These are phyloP conservation scores for Clarias batrachus DNA, from an alignment of 2,113 vertebrate species.

Conservation along the genomic window DNA sequence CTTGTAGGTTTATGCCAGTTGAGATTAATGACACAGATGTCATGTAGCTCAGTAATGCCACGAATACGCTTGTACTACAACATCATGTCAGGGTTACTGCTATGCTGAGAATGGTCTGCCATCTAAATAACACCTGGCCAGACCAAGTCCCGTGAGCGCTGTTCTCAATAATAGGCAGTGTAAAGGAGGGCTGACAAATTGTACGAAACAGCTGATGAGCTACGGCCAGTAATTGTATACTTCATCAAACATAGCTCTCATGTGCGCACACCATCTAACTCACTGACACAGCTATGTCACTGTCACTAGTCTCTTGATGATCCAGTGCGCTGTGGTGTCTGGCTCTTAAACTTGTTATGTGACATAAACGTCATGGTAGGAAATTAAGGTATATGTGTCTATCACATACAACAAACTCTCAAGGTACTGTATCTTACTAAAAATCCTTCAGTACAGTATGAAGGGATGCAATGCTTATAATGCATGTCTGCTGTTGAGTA, in stretches of 20 bases:
- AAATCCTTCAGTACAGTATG: constrained; percentile 17
- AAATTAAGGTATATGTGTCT: neutral
- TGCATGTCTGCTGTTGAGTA: constrained; percentile 24
- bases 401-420: neutral
- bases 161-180: neutral
- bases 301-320: constrained; percentile 39
- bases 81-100: neutral
- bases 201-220: constrained; percentile 4
- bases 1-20: constrained; percentile 1
- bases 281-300: constrained; percentile 13
- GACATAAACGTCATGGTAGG: neutral
- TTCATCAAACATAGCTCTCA: constrained; percentile 12
- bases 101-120: neutral
- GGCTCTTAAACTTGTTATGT: neutral
- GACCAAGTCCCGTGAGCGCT: neutral
- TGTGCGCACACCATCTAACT: constrained; percentile 3
- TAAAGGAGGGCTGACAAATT: neutral
- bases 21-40: constrained; percentile 1
- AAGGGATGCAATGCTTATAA: constrained; percentile 35
- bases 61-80: neutral
- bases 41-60: constrained; percentile 1
- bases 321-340: neutral
- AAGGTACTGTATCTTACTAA: constrained; percentile 6
- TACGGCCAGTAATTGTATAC: constrained; percentile 15
- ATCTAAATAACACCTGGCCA: neutral